phyloP scores from a whole-genome alignment of 2,113 vertebrate genomes.

The Poecilia latipinna region DNA sequence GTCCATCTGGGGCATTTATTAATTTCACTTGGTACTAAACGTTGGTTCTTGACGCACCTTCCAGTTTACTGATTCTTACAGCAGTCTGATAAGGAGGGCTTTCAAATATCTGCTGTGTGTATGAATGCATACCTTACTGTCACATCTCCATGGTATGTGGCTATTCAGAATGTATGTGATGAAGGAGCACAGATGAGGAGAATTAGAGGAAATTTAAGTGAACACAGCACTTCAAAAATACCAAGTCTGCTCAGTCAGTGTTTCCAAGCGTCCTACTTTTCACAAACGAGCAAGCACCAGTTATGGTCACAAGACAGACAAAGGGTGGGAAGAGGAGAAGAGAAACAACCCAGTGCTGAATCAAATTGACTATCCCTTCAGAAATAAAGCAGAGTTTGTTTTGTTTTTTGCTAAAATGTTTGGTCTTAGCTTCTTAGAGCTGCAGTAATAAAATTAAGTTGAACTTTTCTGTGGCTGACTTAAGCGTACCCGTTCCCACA shows the following conservation, averaged over 20 bases:
- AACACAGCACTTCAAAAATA: conserved; percentile 72
- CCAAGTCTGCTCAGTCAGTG: conserved; percentile 76
- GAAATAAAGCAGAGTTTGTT: conserved; percentile 15
- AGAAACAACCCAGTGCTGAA: conserved; percentile 22
- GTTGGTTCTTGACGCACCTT: neutral
- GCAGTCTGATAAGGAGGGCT: neutral
- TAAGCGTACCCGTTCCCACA: conserved; percentile 62
- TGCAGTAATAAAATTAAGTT: conserved; percentile 16
- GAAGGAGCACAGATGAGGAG: conserved; percentile 55
- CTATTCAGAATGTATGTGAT: conserved; percentile 33
- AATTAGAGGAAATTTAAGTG: conserved; percentile 53
- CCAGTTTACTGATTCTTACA: conserved; percentile 11
- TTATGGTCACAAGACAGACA: conserved; percentile 71
- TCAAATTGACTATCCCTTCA: conserved; percentile 12
- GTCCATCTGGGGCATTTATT: neutral
- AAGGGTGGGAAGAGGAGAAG: conserved; percentile 17
- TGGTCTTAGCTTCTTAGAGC: conserved; percentile 36
- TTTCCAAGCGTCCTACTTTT: conserved; percentile 80
- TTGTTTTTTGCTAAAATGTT: conserved; percentile 30
- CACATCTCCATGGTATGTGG: conserved; percentile 14
- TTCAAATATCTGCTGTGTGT: neutral
- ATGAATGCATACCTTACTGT: neutral
- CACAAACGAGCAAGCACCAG: conserved; percentile 56
- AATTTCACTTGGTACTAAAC: conserved; percentile 15
- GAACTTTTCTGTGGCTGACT: conserved; percentile 39